Evolutionary conservation across 1,140 invertebrate genomes (phyloP), one percentile per base, ranked within the genome.

Genomic region (Neodiprion fabricii): DNA sequence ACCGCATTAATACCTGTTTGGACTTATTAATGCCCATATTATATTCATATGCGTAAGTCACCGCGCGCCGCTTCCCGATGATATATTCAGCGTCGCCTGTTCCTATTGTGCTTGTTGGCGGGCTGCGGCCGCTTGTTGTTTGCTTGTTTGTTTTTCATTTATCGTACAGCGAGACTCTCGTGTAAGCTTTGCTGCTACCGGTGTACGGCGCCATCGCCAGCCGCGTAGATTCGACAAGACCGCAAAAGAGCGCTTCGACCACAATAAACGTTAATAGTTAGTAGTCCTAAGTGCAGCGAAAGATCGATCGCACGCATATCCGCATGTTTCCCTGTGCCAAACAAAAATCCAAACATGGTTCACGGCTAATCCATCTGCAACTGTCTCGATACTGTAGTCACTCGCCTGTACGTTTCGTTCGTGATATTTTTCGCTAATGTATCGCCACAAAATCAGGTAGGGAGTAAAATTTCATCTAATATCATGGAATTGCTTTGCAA

Each of bases 11-110:
- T 85, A 86, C 81, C 79, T 79, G 80, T 80, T 83, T 82, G 81
- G 79, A 86, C 84, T 85, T 86, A 86, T 85, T 86, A 86, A 85
- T 85, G 81, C 77, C 79, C 82, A 81, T 84, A 85, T 84, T 84
- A 85, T 85, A 85, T 85, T 83, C 80, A 79, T 84, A 77, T 74
- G 75, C 75, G 71, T 77, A 78, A 71, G 75, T 78, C 71, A 78
- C 68, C 67, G 23, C 76, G 77, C 82, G 79, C 28, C 77, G 75
- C 78, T 61, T 66, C 74, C 72, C 79, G 80, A 85, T 85, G 83
- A 85, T 85, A 82, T 84, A 85, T 85, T 84, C 81, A 79, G 78
- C 82, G 79, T 84, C 79, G 79, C 74, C 73, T 75, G 75, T 69
- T 61, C 53, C 53, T 61, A 61, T 61, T 61, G 53, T 61, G 53